Evolutionary conservation across 2,797 vertebrate species (phyloP).

Genomic region (Sebastes iracundus): DNA sequence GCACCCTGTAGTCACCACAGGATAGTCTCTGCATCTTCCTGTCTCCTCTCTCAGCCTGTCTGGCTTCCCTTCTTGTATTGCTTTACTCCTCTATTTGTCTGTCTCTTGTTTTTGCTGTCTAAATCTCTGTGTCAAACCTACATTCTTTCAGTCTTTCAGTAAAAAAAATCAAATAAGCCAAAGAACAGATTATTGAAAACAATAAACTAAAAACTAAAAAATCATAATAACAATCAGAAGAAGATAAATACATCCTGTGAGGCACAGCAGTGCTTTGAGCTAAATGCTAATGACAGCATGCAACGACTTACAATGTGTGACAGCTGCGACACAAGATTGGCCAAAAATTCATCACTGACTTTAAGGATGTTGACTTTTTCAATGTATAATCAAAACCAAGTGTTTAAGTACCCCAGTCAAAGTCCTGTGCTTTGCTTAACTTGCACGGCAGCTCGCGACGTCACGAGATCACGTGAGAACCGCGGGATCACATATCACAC

Average conservation of each 20-base stretch:
- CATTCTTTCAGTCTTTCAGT: neutral
- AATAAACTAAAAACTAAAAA: too few relatives aligned
- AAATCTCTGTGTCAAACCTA: neutral
- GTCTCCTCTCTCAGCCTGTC: neutral
- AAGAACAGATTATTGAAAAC: neutral
- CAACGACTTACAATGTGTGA: neutral
- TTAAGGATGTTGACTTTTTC: too few relatives aligned
- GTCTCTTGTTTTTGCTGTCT: neutral
- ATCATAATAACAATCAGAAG: too few relatives aligned
- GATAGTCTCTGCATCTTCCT: neutral
- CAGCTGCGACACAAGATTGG: too few relatives aligned
- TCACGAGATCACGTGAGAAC: too few relatives aligned
- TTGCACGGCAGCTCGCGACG: too few relatives aligned
- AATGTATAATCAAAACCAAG: too few relatives aligned
- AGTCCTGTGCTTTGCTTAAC: too few relatives aligned
- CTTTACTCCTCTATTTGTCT: neutral
- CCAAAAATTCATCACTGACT: too few relatives aligned
- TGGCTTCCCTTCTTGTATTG: neutral
- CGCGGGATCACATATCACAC: too few relatives aligned
- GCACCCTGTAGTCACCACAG: neutral
- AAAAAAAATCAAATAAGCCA: neutral
- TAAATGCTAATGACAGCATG: neutral
- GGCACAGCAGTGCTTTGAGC: neutral
- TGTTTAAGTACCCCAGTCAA: too few relatives aligned
- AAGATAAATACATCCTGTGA: too few relatives aligned